Evolutionary conservation across 2,797 vertebrate species (phyloP).

Genomic region (Anas bernieri): DNA sequence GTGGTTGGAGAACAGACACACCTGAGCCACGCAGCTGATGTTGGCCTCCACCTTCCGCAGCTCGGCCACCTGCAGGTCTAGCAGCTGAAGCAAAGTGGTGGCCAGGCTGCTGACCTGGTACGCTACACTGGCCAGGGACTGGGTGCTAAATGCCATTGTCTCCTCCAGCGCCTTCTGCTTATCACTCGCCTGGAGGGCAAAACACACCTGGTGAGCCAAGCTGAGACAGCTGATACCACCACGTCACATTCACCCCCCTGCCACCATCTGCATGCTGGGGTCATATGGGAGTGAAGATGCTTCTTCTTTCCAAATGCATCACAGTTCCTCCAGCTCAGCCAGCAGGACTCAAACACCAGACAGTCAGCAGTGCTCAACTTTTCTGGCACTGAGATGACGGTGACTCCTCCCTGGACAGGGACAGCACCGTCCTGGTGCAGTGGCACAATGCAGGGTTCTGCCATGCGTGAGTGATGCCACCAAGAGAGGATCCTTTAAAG

Average conservation of each 20-base stretch:
- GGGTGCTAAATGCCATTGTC: slow-evolving; percentile 87
- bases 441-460: neutral
- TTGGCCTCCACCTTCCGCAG: slow-evolving; percentile 85
- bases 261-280: neutral
- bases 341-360: rapidly evolving
- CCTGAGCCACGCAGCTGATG: slow-evolving; percentile 84
- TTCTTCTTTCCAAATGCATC: slow-evolving; percentile 59
- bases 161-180: slow-evolving; percentile 85
- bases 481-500: neutral
- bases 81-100: slow-evolving; percentile 79
- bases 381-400: rapidly evolving
- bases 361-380: neutral
- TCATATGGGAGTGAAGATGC: neutral
- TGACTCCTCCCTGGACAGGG: neutral
- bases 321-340: neutral
- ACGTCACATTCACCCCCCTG: rapidly evolving
- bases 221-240: neutral
- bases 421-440: neutral
- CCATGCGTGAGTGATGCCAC: rapidly evolving
- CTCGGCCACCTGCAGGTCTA: slow-evolving; percentile 85
- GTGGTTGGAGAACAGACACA: neutral
- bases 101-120: slow-evolving; percentile 92
- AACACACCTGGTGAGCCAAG: neutral
- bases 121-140: slow-evolving; percentile 91
- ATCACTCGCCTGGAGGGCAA: slow-evolving; percentile 82